These are phyloP conservation scores for Radopholus similis DNA, from an alignment of 1,140 invertebrate genomes.

Conservation along the genomic window DNA sequence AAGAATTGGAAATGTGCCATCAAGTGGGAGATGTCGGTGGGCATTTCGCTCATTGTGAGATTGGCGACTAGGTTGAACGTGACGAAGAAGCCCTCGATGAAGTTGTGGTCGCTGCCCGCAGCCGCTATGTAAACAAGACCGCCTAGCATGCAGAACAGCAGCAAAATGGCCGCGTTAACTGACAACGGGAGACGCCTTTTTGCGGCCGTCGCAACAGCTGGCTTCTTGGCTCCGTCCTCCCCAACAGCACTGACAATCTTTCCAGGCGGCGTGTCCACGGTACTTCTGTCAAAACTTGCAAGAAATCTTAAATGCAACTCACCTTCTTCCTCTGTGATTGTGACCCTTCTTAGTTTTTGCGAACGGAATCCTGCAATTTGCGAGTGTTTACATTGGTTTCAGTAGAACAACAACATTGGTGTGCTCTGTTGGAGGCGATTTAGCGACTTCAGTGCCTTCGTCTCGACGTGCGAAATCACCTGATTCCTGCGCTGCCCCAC, in stretches of 20 bases:
- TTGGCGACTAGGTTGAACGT: slow-evolving; percentile 59
- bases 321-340: background rate
- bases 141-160: slow-evolving; percentile 59
- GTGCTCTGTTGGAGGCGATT: slow-evolving; percentile 6
- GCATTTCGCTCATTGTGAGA: slow-evolving; percentile 59
- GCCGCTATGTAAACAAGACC: slow-evolving; percentile 58
- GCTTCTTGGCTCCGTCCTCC: background rate
- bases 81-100: slow-evolving; percentile 51
- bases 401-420: background rate
- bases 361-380: background rate
- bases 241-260: background rate
- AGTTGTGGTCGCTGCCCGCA: slow-evolving; percentile 23
- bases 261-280: background rate
- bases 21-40: slow-evolving; percentile 51
- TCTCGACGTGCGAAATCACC: slow-evolving; percentile 45
- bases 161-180: slow-evolving; percentile 56
- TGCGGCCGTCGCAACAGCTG: slow-evolving; percentile 1
- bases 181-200: slow-evolving; percentile 53
- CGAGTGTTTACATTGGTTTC: background rate
- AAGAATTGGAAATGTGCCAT: too few relatives aligned
- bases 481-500: slow-evolving; percentile 20
- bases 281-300: too few relatives aligned
- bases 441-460: slow-evolving; percentile 44
- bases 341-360: background rate
- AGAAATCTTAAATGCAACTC: too few relatives aligned